These are phyloP conservation scores for Delichon dasypus DNA, from an alignment of 2,797 vertebrate genomes.

Conservation along the genomic window DNA sequence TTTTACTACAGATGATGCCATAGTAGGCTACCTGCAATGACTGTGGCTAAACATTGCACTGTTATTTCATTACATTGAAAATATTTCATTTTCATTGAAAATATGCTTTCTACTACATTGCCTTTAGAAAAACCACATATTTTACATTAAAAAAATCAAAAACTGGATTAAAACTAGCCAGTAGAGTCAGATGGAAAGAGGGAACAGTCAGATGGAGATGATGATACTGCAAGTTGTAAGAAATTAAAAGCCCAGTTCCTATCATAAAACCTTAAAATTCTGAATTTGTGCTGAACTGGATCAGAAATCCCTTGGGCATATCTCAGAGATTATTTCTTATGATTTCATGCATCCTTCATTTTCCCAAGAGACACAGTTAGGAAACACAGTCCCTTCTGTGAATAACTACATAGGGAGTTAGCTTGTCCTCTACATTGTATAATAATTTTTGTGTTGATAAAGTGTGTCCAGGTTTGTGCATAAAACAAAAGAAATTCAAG, in stretches of 20 bases:
- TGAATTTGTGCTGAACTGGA: background rate
- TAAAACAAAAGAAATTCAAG: background rate
- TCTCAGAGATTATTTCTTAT: background rate
- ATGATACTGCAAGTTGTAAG: background rate
- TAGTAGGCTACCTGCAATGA: background rate
- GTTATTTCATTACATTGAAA: background rate
- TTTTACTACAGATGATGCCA: background rate
- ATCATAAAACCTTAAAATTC: background rate
- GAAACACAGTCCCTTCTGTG: background rate
- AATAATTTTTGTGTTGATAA: background rate
- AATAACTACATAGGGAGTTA: background rate
- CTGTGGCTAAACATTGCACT: background rate
- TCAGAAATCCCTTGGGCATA: background rate
- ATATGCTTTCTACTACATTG: background rate
- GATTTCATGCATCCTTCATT: constrained; percentile 34
- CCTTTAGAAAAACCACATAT: background rate
- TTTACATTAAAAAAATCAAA: background rate
- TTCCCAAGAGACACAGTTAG: background rate
- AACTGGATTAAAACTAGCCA: background rate
- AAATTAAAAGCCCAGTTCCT: background rate
- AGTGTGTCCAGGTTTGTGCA: background rate
- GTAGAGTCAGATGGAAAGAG: background rate
- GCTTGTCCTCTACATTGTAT: background rate
- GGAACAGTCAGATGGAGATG: background rate
- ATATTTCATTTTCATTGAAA: background rate